Base-by-base conservation (phyloP, 2,113 vertebrate genomes). In the Cromileptes altivelis region DNA sequence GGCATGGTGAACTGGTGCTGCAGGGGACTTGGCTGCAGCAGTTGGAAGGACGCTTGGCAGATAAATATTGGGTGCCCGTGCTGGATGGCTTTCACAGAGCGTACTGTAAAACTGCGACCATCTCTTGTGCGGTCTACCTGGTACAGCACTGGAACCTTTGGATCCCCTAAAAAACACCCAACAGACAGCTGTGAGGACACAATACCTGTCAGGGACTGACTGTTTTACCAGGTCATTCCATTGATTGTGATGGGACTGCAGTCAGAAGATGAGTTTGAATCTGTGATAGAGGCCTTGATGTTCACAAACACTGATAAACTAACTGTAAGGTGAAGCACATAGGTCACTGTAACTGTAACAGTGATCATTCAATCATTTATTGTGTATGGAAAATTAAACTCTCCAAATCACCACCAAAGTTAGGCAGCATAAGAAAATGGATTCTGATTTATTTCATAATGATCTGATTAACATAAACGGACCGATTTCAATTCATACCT, bases 1-100 rank as follows among this genome's bases (percentile, higher is more conserved):
- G 98, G 98, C 98, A 99, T 99, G 87, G 94, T 94, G 93, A 97
- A 97, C 95, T 99, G 98, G 90, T 99, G 97, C 89, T 96, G 91
- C 40, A 98, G 5, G 0, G 96, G 97, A 83, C 97, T 99, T 3
- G 82, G 87, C 94, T 99, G 97, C 10, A 50, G 65, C 82, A 81
- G 85, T 70, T 99, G 97, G 92, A 99, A 99, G 78, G 98, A 99
- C 0, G 96, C 97, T 82, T 98, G 98, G 88, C 95, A 98, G 90
- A 94, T 98, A 70, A 99, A 92, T 80, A 99, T 99, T 0, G 98
- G 95, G 70, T 96, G 89, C n/a, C 97, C 97, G 0, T 97, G 96
- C 88, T 99, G 98, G 78, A 99, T 89, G 4, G 97, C 98, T 89
- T 97, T 98, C 67, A 99, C 97, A 0, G 96, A 97, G 9, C 98